phyloP scores from a whole-genome alignment of 2,113 vertebrate genomes.

The Glaucidium brasilianum region DNA sequence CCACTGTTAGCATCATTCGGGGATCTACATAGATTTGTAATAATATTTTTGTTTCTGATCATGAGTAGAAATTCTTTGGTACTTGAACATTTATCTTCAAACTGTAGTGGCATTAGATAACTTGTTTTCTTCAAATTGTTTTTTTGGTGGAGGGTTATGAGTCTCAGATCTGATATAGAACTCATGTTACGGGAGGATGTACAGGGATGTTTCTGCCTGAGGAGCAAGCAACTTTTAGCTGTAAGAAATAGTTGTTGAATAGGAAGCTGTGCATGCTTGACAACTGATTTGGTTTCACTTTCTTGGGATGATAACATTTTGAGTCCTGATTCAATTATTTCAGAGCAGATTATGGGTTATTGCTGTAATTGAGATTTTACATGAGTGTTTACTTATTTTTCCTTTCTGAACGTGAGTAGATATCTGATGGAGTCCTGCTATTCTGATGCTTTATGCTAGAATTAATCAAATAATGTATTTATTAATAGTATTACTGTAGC shows the following conservation, averaged over 20 bases:
- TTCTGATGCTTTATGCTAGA: neutral
- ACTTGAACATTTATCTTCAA: neutral
- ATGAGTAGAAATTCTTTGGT: neutral
- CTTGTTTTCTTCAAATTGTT: neutral
- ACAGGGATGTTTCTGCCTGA: neutral
- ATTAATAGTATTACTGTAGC: neutral
- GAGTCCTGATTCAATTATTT: neutral
- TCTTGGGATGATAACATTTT: neutral
- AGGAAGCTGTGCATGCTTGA: neutral
- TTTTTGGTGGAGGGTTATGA: neutral
- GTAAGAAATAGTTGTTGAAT: neutral
- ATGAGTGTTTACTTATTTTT: neutral
- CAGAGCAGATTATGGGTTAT: neutral
- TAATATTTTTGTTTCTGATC: neutral
- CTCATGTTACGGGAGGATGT: neutral
- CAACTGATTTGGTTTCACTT: neutral
- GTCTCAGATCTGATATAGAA: neutral
- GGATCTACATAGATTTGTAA: neutral
- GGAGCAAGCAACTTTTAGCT: neutral
- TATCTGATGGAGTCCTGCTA: neutral
- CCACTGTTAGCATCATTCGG: neutral
- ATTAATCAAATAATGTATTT: neutral
- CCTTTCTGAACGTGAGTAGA: neutral
- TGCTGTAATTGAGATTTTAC: neutral
- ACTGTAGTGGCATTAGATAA: neutral